Base-by-base conservation (phyloP, 2,888 invertebrate genomes). In the Kuschelorhynchus macadamiae region DNA sequence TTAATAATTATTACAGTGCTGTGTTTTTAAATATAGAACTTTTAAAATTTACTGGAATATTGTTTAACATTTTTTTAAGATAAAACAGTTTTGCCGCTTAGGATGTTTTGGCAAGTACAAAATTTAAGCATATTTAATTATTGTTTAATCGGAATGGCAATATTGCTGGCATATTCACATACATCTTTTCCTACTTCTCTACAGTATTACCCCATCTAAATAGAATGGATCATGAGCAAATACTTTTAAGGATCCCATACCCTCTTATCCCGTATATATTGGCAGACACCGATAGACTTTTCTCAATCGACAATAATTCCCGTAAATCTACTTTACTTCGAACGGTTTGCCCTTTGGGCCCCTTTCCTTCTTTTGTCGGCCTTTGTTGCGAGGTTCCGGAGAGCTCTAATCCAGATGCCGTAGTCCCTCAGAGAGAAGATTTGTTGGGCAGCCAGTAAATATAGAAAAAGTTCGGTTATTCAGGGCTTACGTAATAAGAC, bases 261-360 rank as follows among this genome's bases (percentile, higher is more conserved):
- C 50, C 39, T 60, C 41, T 25, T 39, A 30, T 21, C 21, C 18
- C 49, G 20, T 20, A 62, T 36, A 55, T 36, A 53, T n/a, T n/a
- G n/a, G n/a, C 47, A 39, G 56, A 56, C 56, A 41, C 33, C 61
- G 39, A 67, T 61, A 56, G 67, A 62, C 50, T 67, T 67, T 67
- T 62, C 67, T 42, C 44, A 44, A 67, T 50, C 57, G 63, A 21
- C 50, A 41, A 63, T 63, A 57, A 63, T 68, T 68, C 68, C 46
- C 63, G 57, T 63, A 68, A 68, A 68, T 68, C 68, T 68, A 68
- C 68, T 68, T 63, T 63, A 50, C 52, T 59, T 68, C 68, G 68
- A 63, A 63, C 63, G 63, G 63, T 39, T 57, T 47, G 63, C 59
- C 68, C 68, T 59, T 63, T 30, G 57, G 63, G 63, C 36, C 68